These are phyloP conservation scores for Cantharis nigra DNA, from an alignment of 2,888 invertebrate genomes.

Conservation along the genomic window DNA sequence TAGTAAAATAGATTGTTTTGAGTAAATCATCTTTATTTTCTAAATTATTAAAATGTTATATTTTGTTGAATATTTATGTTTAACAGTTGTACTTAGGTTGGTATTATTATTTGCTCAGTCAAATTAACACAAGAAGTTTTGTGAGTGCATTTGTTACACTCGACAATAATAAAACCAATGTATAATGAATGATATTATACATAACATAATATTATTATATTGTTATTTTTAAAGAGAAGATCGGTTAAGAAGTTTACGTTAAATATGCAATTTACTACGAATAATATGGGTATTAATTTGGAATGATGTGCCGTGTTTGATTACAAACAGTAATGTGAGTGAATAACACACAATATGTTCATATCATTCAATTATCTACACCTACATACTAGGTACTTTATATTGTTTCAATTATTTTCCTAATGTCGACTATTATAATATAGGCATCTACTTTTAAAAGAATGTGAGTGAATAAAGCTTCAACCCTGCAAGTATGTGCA, in stretches of 20 bases:
- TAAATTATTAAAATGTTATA: conserved; percentile 53
- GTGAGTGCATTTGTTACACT: background rate
- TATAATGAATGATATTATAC: background rate
- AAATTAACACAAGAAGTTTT: background rate
- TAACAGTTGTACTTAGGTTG: conserved; percentile 6
- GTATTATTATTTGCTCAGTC: conserved; percentile 28
- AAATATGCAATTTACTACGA: background rate
- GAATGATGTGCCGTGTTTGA: background rate
- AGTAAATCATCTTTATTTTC: conserved; percentile 47
- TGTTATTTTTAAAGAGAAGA: background rate
- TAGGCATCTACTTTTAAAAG: conserved; percentile 30
- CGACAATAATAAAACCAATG: background rate
- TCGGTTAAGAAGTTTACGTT: background rate
- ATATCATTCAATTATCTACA: background rate
- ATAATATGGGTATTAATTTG: background rate
- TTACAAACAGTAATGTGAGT: background rate
- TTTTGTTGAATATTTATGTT: conserved; percentile 48
- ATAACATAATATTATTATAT: background rate
- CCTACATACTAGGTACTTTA: background rate
- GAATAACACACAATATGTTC: background rate
- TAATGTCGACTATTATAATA: background rate
- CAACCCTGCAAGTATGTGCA: conserved; percentile 27
- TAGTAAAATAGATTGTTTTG: conserved; percentile 46
- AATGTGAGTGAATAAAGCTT: conserved; percentile 38
- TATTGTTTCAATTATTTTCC: background rate